These are phyloP conservation scores for Elymnias hypermnestra DNA, from an alignment of 1,140 invertebrate genomes.

Conservation along the genomic window DNA sequence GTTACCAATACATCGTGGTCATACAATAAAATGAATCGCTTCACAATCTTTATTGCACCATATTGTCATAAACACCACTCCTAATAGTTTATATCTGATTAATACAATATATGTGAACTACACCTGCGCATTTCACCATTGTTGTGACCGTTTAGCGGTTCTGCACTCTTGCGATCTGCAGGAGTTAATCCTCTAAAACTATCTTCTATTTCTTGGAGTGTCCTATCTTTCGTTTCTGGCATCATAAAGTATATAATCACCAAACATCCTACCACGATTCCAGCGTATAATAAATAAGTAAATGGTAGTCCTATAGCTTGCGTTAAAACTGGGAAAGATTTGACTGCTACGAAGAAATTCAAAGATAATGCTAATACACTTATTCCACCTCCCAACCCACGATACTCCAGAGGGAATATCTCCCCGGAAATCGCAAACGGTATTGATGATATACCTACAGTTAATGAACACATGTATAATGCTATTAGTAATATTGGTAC, in stretches of 20 bases:
- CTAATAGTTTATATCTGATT: constrained; percentile 10
- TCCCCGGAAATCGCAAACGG: constrained; percentile 64
- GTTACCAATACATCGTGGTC: background rate
- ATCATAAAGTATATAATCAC: constrained; percentile 47
- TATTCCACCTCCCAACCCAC: constrained; percentile 58
- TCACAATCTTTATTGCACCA: constrained; percentile 6
- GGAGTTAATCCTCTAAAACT: constrained; percentile 38
- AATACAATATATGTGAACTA: constrained; percentile 60
- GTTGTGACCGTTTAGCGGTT: constrained; percentile 36
- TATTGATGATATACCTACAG: constrained; percentile 58
- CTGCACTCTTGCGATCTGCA: constrained; percentile 31
- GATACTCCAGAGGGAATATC: constrained; percentile 60
- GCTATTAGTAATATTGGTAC: constrained; percentile 51
- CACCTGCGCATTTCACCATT: constrained; percentile 43
- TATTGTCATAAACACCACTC: constrained; percentile 9
- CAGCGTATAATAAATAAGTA: constrained; percentile 53
- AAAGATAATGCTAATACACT: constrained; percentile 49
- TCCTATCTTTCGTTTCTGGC: constrained; percentile 63
- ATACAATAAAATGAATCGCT: constrained; percentile 1
- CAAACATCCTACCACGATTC: constrained; percentile 40
- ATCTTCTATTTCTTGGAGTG: constrained; percentile 63
- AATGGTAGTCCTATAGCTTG: constrained; percentile 39
- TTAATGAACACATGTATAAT: constrained; percentile 61
- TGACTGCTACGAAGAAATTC: constrained; percentile 60
- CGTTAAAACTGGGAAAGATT: constrained; percentile 53